Evolutionary conservation across 2,888 invertebrate genomes (phyloP).

Genomic region (Drosophila yooni): DNA sequence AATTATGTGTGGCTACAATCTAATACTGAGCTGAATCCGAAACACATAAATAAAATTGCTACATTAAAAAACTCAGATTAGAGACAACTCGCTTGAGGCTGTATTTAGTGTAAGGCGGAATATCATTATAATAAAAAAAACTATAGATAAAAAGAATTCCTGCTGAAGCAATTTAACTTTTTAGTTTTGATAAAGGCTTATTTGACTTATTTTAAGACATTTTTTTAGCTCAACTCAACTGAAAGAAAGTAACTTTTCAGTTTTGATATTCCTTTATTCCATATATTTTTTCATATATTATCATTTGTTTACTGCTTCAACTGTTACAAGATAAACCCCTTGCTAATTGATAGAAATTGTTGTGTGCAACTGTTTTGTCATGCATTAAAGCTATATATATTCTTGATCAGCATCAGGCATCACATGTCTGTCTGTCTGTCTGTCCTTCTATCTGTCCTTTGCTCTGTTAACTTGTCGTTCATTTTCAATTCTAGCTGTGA

Average conservation of each 20-base stretch:
- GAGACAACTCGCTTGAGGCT: not conserved
- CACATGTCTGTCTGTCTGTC: too few relatives aligned
- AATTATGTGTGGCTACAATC: too few relatives aligned
- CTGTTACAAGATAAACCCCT: not conserved
- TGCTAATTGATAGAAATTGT: not conserved
- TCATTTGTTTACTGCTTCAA: too few relatives aligned
- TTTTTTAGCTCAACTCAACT: not conserved
- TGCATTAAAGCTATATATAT: not conserved
- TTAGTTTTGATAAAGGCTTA: not conserved
- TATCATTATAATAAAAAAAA: too few relatives aligned
- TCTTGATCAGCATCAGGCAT: not conserved
- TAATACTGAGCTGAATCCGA: too few relatives aligned
- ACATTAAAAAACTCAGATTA: too few relatives aligned
- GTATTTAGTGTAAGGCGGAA: not conserved
- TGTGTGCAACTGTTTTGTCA: too few relatives aligned
- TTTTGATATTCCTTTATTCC: too few relatives aligned
- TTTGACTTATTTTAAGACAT: not conserved
- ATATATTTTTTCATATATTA: too few relatives aligned
- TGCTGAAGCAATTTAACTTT: not conserved
- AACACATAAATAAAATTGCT: too few relatives aligned
- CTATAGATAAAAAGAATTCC: rapidly evolving
- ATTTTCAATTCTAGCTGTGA: not conserved
- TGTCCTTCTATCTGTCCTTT: not conserved
- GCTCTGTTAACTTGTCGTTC: not conserved
- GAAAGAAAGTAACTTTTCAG: not conserved